These are phyloP conservation scores for Macroglossus sobrinus DNA, from an alignment of 2,113 vertebrate species.

Conservation along the genomic window DNA sequence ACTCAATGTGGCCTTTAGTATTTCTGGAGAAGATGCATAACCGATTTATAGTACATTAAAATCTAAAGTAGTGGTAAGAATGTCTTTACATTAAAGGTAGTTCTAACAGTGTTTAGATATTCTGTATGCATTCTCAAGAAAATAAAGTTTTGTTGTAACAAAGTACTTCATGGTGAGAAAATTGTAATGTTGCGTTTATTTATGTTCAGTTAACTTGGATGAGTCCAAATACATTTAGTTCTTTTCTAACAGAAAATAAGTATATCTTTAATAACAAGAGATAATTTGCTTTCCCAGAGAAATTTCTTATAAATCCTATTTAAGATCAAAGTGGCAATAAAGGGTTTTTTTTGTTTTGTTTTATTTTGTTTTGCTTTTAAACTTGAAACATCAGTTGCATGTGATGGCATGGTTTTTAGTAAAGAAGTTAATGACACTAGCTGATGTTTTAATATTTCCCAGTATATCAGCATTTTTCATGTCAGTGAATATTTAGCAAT, in stretches of 20 bases:
- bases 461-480: slow-evolving; percentile 17
- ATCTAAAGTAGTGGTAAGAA: slow-evolving; percentile 41
- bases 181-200: slow-evolving; percentile 44
- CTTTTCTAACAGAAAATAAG: slow-evolving; percentile 33
- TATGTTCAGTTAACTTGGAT: slow-evolving; percentile 9
- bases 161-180: slow-evolving; percentile 59
- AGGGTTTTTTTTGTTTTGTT: background rate
- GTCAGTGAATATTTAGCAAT: background rate
- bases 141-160: slow-evolving; percentile 75
- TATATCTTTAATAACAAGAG: slow-evolving; percentile 7
- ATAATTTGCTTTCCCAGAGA: background rate
- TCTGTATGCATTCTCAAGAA: slow-evolving; percentile 60
- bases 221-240: slow-evolving; percentile 25
- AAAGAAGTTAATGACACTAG: background rate
- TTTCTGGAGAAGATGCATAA: slow-evolving; percentile 52
- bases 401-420: background rate
- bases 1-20: slow-evolving; percentile 39
- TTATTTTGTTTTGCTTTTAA: background rate
- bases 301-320: background rate
- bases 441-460: background rate
- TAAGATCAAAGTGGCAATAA: background rate
- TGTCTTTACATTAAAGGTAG: slow-evolving; percentile 53
- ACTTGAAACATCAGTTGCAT: slow-evolving; percentile 32
- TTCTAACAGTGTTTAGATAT: slow-evolving; percentile 54
- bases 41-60: slow-evolving; percentile 38